Evolutionary conservation across 2,888 invertebrate genomes (phyloP), one percentile per base, ranked within the genome.

Genomic region (Scaptomyza reducta): DNA sequence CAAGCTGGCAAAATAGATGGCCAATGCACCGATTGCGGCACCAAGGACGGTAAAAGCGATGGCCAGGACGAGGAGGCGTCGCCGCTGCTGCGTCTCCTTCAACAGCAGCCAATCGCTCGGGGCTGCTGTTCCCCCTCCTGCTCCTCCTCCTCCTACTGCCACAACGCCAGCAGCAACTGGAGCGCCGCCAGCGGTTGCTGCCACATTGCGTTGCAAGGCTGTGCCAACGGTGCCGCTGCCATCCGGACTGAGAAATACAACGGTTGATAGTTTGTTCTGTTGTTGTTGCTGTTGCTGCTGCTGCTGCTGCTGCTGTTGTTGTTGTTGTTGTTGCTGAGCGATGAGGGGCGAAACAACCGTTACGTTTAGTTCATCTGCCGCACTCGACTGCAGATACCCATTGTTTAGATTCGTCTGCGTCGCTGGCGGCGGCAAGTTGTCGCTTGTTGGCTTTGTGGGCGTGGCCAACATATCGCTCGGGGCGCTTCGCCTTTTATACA

Each of bases 21-120:
- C 89, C 70, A 92, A 62, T 0, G 92, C 92, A 13, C 92, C 92
- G 62, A 92, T 89, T 25, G 90, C 92, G 22, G 92, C 91, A 16
- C 92, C 92, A 46, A 92, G 84, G 16, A 92, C 90, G 42, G 89
- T 90, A 60, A 92, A 91, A 13, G 92, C 90, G 10, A 90, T 78
- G 44, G 91, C 92, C 80, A 91, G 75, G 22, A 91, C 68, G 6
- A 91, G 66, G 1, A 92, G 74, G 80, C 92, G 93, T 93, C 77
- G 95, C 93, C 70, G 95, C 94, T 60, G 92, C 94, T 93, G 95
- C 93, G 91, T 95, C 95, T 53, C 96, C 95, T 58, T 94, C 93
- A 91, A 95, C 94, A 91, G 68, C 82, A 91, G 64, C 85, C 89
- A 90, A 42, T 91, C 89, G 77, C 59, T 16, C 2, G 62, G 16